phyloP scores from a whole-genome alignment of 2,888 invertebrate genomes.

The Copidosoma aretas region DNA sequence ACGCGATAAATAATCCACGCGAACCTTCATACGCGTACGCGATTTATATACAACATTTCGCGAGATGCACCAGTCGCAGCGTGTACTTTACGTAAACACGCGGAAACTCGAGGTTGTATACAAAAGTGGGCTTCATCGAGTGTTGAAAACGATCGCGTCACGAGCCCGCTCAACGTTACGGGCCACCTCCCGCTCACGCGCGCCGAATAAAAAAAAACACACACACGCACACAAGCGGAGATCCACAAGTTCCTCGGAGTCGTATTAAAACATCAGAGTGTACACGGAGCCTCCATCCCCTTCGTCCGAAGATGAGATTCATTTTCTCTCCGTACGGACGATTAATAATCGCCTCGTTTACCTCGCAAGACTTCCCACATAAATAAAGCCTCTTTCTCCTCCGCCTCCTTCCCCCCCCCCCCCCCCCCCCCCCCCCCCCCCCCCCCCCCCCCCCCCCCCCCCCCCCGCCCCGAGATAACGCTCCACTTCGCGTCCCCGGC shows the following conservation, averaged over 20 bases:
- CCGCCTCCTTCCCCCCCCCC: constrained; percentile 2
- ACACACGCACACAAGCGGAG: background rate
- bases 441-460: constrained; percentile 6
- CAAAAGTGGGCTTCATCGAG: too few relatives aligned
- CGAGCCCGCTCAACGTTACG: too few relatives aligned
- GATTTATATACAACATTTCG: too few relatives aligned
- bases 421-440: constrained; percentile 14
- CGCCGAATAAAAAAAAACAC: too few relatives aligned
- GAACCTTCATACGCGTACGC: too few relatives aligned
- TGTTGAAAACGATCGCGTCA: too few relatives aligned
- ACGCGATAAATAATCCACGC: too few relatives aligned
- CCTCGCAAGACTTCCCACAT: constrained; percentile 29
- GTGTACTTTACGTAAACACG: too few relatives aligned
- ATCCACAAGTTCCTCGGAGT: background rate
- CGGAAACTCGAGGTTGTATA: too few relatives aligned
- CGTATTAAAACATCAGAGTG: constrained; percentile 24
- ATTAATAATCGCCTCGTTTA: constrained; percentile 35
- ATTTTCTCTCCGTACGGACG: constrained; percentile 23
- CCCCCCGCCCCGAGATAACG: constrained; percentile 18
- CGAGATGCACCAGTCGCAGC: too few relatives aligned
- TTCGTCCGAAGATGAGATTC: constrained; percentile 17
- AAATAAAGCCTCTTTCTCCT: constrained; percentile 18
- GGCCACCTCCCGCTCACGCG: too few relatives aligned
- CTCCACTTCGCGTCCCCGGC: constrained; percentile 16
- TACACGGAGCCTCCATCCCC: background rate